phyloP scores from a whole-genome alignment of 2,797 vertebrate species.

The Alcedo quadribrachys region DNA sequence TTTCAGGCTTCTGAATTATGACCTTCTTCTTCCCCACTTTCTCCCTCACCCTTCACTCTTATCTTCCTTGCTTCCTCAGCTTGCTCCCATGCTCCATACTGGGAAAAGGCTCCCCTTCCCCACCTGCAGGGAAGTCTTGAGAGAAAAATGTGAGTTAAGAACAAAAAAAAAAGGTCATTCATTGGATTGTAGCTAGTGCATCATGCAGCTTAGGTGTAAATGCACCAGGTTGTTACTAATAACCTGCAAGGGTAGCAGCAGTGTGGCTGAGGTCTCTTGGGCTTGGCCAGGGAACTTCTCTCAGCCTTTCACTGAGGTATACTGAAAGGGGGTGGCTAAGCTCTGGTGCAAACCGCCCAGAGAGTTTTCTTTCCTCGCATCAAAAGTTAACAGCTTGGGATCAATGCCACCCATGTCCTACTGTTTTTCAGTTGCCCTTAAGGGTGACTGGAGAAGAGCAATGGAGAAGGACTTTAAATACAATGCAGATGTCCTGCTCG shows the following conservation, averaged over 20 bases:
- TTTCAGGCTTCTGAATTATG: background rate
- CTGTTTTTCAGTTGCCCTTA: background rate
- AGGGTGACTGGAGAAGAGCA: background rate
- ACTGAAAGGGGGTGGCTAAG: accelerated
- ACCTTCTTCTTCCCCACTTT: background rate
- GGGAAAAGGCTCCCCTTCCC: background rate
- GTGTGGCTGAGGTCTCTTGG: background rate
- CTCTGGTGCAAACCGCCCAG: background rate
- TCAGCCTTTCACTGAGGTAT: background rate
- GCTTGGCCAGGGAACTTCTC: background rate
- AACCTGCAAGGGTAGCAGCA: background rate
- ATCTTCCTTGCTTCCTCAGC: background rate
- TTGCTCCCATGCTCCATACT: background rate
- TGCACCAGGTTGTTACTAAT: background rate
- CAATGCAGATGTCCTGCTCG: background rate
- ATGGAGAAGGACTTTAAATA: background rate
- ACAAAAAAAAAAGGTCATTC: background rate
- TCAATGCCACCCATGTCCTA: accelerated
- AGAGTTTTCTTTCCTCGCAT: background rate
- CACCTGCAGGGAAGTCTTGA: no score
- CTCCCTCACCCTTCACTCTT: background rate
- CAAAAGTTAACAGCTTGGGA: background rate
- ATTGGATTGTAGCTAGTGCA: background rate
- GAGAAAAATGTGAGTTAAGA: background rate
- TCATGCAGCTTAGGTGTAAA: background rate